Base-by-base conservation (phyloP, 2,797 vertebrate genomes). In the Melanotaenia boesemani region DNA sequence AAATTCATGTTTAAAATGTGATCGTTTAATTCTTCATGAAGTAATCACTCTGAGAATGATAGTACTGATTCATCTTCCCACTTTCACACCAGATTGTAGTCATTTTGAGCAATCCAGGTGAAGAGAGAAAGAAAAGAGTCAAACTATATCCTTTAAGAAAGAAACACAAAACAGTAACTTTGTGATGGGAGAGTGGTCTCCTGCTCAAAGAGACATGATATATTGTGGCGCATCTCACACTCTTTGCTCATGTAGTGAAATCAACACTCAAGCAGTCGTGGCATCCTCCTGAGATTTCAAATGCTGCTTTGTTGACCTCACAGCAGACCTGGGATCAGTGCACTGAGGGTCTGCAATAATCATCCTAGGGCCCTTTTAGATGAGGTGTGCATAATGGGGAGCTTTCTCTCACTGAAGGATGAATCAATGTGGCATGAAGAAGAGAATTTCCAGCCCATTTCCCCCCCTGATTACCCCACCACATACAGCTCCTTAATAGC, bases 351-450 rank as follows among this genome's bases (percentile, higher is more conserved):
- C 82, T 30, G 20, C 80, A 34, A 75, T 69, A 55, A 89, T 89
- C 82, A 87, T 93, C 89, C 84, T 61, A 30, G 72, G 88, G 87
- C 86, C 87, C 85, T 92, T 91, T 88, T 80, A 89, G 91, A 93
- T 88, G 88, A 93, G 90, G 92, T 93, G 92, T 86, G 91, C 93
- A 94, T 93, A 92, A 94, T 92, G 89, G 86, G 91, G 93, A 93
- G 89, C 85, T 91, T 93, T 94, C 91, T 93, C 91, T 86, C 90
- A 85, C 86, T 94, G 93, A 94, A 95, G 95, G 95, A 94, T 95
- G 95, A 96, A 93, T 90, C 94, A 95, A 89, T 93, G 93, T 94
- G 94, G 94, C 95, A 94, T 95, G 94, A 96, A 95, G 93, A 93
- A 91, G 94, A 94, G 93, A 93, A 93, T 90, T 94, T 96, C 94